Conservation (phyloP, 2,113 vertebrate genomes). For the Glaucidium brasilianum region DNA sequence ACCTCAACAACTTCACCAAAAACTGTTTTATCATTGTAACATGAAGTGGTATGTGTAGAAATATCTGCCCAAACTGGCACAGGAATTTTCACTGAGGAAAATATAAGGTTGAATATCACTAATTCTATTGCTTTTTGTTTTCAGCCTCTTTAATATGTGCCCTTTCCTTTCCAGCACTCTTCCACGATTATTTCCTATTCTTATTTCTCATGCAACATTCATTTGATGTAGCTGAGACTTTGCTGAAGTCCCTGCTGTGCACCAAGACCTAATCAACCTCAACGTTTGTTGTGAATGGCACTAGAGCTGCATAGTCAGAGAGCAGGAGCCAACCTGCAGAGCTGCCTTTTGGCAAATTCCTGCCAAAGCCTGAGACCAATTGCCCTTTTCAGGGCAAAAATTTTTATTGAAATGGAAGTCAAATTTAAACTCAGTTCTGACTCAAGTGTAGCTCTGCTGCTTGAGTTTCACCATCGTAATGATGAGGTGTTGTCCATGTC, state of each 20-base stretch:
- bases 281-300: background rate
- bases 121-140: background rate
- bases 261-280: background rate
- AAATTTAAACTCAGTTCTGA: background rate
- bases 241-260: background rate
- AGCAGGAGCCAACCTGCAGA: background rate
- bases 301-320: background rate
- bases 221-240: background rate
- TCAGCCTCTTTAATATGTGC: background rate
- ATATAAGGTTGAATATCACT: background rate
- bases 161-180: background rate
- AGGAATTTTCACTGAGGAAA: background rate
- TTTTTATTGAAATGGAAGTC: background rate
- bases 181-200: background rate
- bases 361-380: background rate
- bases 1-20: background rate
- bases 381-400: background rate
- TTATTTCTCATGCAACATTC: background rate
- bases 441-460: background rate
- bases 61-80: background rate
- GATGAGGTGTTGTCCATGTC: rapidly evolving
- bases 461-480: background rate
- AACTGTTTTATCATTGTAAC: background rate
- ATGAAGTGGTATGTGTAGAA: background rate
- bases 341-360: background rate